phyloP scores from a whole-genome alignment of 2,797 vertebrate genomes.

The Lagorchestes hirsutus region DNA sequence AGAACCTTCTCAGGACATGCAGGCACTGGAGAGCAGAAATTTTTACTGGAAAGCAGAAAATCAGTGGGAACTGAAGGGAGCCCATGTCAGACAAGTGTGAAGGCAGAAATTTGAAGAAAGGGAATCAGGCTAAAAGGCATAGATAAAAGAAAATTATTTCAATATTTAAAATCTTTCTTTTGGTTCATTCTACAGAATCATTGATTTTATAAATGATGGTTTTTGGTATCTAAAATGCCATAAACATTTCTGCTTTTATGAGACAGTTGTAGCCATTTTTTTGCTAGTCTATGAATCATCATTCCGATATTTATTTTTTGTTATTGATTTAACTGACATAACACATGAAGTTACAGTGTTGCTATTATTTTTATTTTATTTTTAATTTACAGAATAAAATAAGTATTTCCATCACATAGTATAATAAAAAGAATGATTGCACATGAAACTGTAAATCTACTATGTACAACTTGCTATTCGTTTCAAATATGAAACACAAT shows the following conservation, averaged over 20 bases:
- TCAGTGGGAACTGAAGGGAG: neutral
- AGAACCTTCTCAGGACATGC: neutral
- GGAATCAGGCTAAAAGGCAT: neutral
- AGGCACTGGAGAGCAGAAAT: slow-evolving; percentile 1
- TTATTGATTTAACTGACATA: slow-evolving; percentile 36
- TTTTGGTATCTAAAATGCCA: slow-evolving; percentile 1
- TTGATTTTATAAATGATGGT: neutral
- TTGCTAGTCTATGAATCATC: neutral
- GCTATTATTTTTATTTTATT: neutral
- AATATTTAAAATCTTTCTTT: neutral
- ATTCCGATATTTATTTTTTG: neutral
- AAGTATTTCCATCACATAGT: neutral
- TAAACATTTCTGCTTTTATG: neutral
- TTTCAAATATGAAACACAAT: neutral
- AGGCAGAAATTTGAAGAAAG: neutral
- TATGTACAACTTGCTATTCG: neutral
- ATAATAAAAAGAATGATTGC: neutral
- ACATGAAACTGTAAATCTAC: neutral
- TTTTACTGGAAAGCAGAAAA: neutral
- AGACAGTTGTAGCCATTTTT: neutral
- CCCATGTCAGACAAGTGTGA: neutral
- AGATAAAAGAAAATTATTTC: neutral
- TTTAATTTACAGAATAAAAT: neutral
- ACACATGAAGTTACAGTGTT: neutral
- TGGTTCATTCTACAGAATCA: neutral